Base-by-base conservation (phyloP, 2,797 vertebrate genomes). In the Spondyliosoma cantharus region DNA sequence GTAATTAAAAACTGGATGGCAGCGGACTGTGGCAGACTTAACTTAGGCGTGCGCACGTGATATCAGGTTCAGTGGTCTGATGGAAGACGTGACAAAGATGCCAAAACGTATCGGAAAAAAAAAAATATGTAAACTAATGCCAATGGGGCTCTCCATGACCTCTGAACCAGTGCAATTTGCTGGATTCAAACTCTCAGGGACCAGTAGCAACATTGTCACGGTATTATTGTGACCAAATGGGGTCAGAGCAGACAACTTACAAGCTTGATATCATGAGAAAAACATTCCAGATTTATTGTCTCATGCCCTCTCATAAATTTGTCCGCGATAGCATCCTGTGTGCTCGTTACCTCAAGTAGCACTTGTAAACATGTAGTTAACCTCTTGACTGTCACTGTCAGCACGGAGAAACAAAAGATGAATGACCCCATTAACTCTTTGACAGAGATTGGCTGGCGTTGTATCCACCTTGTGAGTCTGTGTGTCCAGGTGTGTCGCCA, bases 11-110 rank as follows among this genome's bases (percentile, higher is more conserved):
- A 29, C 58, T 32, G 19, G 43, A 59, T 32, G 19, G 46, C n/a
- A 48, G 37, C 22, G 29, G n/a, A 58, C 65, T 42, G 58, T n/a
- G 81, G 71, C 70, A 61, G 58, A 71, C 63, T 73, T 49, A 53
- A 65, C 3, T 52, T 9, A 37, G 9, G 37, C 37, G 8, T 37
- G 32, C 2, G 32, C 15, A 9, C 12, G 2, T 6, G 20, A 61
- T 63, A 49, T 19, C 61, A 69, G 24, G 25, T 11, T 29, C 22
- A 68, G 25, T 52, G 29, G 14, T 4, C 25, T 27, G 14, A 43
- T 67, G 42, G 54, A 63, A 52, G 71, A 62, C 58, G 29, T 43
- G 20, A 60, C 24, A 59, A 59, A 72, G 14, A 53, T 22, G 68
- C 17, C 25, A 24, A 52, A 22, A 22, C 15, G 9, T 15, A 16